Conservation (phyloP, 1,140 invertebrate species). For the Odontomachus brunneus region DNA sequence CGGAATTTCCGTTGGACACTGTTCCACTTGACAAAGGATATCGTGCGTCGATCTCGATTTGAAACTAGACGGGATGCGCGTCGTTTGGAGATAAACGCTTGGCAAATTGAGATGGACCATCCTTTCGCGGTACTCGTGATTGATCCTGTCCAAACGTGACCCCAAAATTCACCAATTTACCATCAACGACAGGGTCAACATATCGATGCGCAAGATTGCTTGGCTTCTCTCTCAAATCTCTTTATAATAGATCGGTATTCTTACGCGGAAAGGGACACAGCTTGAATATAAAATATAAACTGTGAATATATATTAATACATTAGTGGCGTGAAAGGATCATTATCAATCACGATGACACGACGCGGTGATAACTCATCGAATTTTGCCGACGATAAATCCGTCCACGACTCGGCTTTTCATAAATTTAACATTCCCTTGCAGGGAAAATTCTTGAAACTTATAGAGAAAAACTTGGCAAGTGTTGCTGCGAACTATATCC, state of each 20-base stretch:
- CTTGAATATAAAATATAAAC: too few species aligned
- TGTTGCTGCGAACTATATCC: not conserved
- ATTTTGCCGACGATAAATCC: constrained; percentile 10
- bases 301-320: constrained; percentile 6
- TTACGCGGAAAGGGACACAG: not conserved
- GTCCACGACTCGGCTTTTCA: not conserved
- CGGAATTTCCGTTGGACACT: too few species aligned
- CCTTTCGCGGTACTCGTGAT: constrained; percentile 6
- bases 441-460: constrained; percentile 12
- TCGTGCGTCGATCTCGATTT: not conserved
- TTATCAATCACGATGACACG: not conserved
- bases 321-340: not conserved
- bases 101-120: not conserved
- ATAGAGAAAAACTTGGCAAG: constrained; percentile 10
- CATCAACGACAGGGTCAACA: not conserved
- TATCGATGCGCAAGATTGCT: not conserved
- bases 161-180: constrained; percentile 10
- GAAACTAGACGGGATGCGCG: not conserved
- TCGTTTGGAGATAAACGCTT: constrained; percentile 6
- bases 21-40: not conserved
- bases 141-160: constrained; percentile 18
- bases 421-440: not conserved
- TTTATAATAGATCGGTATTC: not conserved
- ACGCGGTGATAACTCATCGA: not conserved
- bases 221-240: not conserved